Conservation (phyloP, 2,797 vertebrate species). For the Sorex maritimensis region DNA sequence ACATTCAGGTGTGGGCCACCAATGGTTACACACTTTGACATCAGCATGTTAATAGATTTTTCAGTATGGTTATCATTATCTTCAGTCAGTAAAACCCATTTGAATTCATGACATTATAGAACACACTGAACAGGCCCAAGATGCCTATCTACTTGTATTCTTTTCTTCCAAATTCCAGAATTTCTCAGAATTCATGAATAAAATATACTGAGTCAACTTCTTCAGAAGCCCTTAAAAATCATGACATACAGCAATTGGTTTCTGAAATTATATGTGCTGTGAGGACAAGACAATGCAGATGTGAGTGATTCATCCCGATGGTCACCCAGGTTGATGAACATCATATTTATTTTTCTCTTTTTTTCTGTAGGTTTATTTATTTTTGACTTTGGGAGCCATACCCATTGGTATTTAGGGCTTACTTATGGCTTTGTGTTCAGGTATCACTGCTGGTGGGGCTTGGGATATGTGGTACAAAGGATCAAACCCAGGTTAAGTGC, state of each 20-base stretch:
- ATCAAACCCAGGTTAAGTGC: too few species aligned
- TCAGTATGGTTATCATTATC: neutral
- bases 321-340: neutral
- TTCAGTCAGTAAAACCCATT: neutral
- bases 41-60: too few species aligned
- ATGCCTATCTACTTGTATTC: neutral
- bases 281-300: too few species aligned
- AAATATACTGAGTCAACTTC: neutral
- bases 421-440: too few species aligned
- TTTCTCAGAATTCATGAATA: slow-evolving; percentile 28
- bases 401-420: too few species aligned
- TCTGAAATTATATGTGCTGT: neutral
- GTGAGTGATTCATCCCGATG: neutral
- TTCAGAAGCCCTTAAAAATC: neutral
- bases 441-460: too few species aligned
- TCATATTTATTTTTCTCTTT: neutral
- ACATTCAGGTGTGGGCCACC: neutral
- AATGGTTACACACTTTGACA: too few species aligned
- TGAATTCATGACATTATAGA: neutral
- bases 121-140: neutral
- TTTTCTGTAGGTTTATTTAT: too few species aligned
- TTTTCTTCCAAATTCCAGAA: slow-evolving; percentile 45
- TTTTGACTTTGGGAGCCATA: too few species aligned
- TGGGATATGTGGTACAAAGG: too few species aligned
- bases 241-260: neutral